Conservation (phyloP, 2,888 invertebrate species). For the Agrypnus murinus region DNA sequence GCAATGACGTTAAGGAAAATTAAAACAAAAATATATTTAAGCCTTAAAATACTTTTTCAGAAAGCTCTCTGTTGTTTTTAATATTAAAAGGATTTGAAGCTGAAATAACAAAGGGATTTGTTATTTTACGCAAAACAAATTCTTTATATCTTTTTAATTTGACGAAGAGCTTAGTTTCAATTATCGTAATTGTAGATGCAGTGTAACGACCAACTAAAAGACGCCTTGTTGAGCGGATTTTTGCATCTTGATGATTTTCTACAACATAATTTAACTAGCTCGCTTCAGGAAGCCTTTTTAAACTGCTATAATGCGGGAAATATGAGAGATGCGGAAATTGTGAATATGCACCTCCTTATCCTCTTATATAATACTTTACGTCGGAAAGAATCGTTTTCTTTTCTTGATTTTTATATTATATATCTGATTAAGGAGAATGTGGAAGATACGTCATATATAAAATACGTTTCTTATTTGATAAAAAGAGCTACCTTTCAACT, state of each 20-base stretch:
- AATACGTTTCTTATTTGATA: slow-evolving; percentile 37
- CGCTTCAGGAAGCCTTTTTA: not conserved
- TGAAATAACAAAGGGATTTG: not conserved
- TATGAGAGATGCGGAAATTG: slow-evolving; percentile 1
- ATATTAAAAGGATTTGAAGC: not conserved
- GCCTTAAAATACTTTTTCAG: not conserved
- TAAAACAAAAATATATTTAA: too few relatives aligned
- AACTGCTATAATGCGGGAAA: not conserved
- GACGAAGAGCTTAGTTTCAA: too few relatives aligned
- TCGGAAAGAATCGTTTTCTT: slow-evolving; percentile 12
- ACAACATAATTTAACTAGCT: too few relatives aligned
- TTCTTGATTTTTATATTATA: slow-evolving; percentile 10
- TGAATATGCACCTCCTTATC: slow-evolving; percentile 20
- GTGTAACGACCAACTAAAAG: too few relatives aligned
- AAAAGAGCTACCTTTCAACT: slow-evolving; percentile 36
- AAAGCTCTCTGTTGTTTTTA: not conserved
- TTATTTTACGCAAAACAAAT: too few relatives aligned
- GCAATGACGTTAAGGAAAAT: not conserved
- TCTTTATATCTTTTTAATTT: too few relatives aligned
- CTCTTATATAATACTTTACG: slow-evolving; percentile 19
- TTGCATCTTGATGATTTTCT: too few relatives aligned
- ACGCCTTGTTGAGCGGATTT: too few relatives aligned
- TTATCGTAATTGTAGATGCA: too few relatives aligned
- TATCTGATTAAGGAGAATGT: slow-evolving; percentile 39
- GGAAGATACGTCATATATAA: slow-evolving; percentile 40